Conservation (phyloP, 1,140 invertebrate species). For the Drosophila melanogaster region Release_6_plus_ISO1_MT NT_033779.5:12044001-12044500, state of each 20-base stretch:
- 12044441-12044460: too few relatives aligned
- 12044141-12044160: too few relatives aligned
- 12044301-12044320: constrained; percentile 28
- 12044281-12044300: constrained; percentile 35
- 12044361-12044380: background rate
- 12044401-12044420: background rate
- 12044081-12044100: too few relatives aligned
- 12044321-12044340: constrained; percentile 40
- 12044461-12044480: too few relatives aligned
- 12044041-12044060: too few relatives aligned
- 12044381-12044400: background rate
- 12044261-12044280: constrained; percentile 25
- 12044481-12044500: too few relatives aligned
- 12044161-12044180: constrained; percentile 20
- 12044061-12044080: too few relatives aligned
- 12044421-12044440: too few relatives aligned
- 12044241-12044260: constrained; percentile 47
- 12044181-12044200: constrained; percentile 36
- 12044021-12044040: too few relatives aligned
- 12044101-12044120: too few relatives aligned
- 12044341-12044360: constrained; percentile 4
- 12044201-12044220: constrained; percentile 50
- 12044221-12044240: constrained; percentile 50
- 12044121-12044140: too few relatives aligned
- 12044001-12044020: too few relatives aligned